These are phyloP conservation scores for Phrynocephalus vlangalii DNA, from an alignment of 2,797 vertebrate genomes.

Conservation along the genomic window DNA sequence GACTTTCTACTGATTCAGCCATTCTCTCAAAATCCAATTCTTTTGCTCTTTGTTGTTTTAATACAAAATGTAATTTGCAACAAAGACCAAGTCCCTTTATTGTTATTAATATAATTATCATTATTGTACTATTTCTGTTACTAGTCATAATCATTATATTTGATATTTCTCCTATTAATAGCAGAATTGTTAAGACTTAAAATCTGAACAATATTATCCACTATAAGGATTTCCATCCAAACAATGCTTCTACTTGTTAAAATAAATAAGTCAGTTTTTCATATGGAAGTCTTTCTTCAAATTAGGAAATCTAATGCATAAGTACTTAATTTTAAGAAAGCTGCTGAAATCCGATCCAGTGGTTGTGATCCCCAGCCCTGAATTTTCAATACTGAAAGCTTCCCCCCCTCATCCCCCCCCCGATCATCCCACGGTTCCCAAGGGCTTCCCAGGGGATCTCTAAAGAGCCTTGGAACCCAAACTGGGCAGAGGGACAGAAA, in stretches of 20 bases:
- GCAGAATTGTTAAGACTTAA: neutral
- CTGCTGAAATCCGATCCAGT: no score
- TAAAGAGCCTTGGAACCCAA: no score
- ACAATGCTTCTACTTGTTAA: neutral
- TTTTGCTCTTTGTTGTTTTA: neutral
- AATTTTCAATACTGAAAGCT: no score
- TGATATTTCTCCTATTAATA: constrained; percentile 9
- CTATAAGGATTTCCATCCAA: neutral
- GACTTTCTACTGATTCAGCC: neutral
- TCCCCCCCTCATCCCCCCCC: no score
- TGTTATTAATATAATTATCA: neutral
- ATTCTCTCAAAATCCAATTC: neutral
- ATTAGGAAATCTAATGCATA: neutral
- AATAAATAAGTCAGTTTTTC: neutral
- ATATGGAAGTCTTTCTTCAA: neutral
- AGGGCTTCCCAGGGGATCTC: no score
- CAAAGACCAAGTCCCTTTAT: neutral
- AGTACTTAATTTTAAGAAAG: neutral
- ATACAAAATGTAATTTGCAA: neutral
- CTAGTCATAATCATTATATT: neutral
- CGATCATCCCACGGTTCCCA: no score
- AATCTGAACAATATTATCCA: no score
- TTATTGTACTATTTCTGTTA: neutral
- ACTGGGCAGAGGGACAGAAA: no score
- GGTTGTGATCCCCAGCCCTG: neutral